phyloP scores from a whole-genome alignment of 2,113 vertebrate species.

The Pterocles orientalis region DNA sequence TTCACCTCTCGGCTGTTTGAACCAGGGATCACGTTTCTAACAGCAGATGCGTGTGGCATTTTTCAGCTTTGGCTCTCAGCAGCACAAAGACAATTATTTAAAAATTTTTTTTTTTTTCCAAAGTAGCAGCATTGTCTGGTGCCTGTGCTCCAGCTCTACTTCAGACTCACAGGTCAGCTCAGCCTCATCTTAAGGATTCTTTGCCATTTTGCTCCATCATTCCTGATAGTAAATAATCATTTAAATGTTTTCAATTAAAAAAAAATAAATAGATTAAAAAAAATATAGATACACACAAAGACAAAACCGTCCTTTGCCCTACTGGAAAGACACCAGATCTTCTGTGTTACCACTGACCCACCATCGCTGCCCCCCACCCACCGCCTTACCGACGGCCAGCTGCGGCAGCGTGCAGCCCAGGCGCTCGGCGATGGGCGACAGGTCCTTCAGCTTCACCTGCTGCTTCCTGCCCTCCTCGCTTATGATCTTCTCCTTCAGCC shows the following conservation, averaged over 20 bases:
- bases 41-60: neutral
- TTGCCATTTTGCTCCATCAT: neutral
- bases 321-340: accelerated
- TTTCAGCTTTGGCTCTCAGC: neutral
- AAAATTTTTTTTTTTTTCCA: too few species aligned
- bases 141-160: too few species aligned
- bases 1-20: neutral
- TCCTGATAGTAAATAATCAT: neutral
- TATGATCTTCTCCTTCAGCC: constrained; percentile 95
- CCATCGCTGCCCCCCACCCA: neutral
- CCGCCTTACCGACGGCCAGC: constrained; percentile 89
- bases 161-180: too few species aligned
- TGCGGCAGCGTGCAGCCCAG: constrained; percentile 95
- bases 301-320: neutral
- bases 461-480: constrained; percentile 96
- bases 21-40: neutral
- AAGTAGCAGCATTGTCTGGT: too few species aligned
- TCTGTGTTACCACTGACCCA: neutral
- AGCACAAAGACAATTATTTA: neutral
- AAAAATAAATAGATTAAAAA: too few species aligned
- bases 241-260: neutral
- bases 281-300: too few species aligned
- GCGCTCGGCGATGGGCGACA: constrained; percentile 91
- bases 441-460: constrained; percentile 93
- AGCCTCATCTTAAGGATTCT: neutral